Base-by-base conservation (phyloP, 2,888 invertebrate genomes). In the Drosophila macrospina region DNA sequence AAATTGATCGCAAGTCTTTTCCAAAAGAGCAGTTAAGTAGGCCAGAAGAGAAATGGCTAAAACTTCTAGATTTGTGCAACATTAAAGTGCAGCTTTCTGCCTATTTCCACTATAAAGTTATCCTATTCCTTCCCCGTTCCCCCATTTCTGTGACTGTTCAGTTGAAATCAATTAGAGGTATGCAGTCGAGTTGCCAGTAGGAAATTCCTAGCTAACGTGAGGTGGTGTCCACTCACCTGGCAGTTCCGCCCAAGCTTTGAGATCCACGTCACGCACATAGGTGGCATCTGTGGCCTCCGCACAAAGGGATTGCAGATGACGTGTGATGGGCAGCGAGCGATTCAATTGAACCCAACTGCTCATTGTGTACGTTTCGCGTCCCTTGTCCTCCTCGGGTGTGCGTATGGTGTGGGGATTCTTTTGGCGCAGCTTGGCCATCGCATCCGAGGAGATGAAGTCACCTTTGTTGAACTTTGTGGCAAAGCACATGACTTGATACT, bases 361-460 rank as follows among this genome's bases (percentile, higher is more conserved):
- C 94, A 98, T 95, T 4, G 96, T 96, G 77, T 95, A 95, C 90
- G 96, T 96, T 50, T 96, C 95, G 90, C 96, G 95, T 3, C 97
- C 97, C 76, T 95, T 94, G 89, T 98, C 97, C 87, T 98, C 98
- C 91, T 98, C 98, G 0, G 98, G 97, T 0, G 95, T 95, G 32
- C 98, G 94, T 39, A 98, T 95, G 13, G 97, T 97, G 65, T 96
- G 96, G 4, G 97, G 97, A 93, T 97, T 97, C 93, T 94, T 94
- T 93, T 98, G 98, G 91, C 98, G 94, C 52, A 98, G 93, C 92
- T 98, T 98, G 34, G 98, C 96, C 97, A 98, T 98, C 16, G 98
- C 98, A 93, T 98, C 98, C 4, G 98, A 96, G 4, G 98, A 97
- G 89, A 98, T 98, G 91, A 98, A 98, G 89, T 98, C 98, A 79